Percentiles rank a stretch among this genome's conserved stretches.
Conservation (phyloP, 2,797 vertebrate genomes). For the Triplophysa bombifrons region DNA sequence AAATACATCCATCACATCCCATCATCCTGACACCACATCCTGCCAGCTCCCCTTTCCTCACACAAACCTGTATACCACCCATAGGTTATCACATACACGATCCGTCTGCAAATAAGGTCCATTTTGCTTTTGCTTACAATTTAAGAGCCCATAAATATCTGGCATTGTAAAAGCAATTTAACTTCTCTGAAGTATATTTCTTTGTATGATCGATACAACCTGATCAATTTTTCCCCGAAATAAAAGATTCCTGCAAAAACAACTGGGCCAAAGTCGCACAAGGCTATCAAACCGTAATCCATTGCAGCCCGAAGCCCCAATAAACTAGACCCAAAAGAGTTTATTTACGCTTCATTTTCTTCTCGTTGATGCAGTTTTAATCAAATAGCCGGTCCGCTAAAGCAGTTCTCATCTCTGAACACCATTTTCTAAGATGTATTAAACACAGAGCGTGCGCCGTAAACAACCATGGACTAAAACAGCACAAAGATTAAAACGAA, state of each 20-base stretch:
- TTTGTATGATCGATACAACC: slow-evolving; percentile 50
- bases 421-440: slow-evolving; percentile 9
- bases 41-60: slow-evolving; percentile 72
- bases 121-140: slow-evolving; percentile 8
- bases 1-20: slow-evolving; percentile 81
- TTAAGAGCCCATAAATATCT: slow-evolving; percentile 23
- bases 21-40: slow-evolving; percentile 74
- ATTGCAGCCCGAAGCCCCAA: slow-evolving; percentile 13
- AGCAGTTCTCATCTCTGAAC: not conserved
- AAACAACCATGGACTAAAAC: slow-evolving; percentile 19
- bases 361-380: slow-evolving; percentile 21
- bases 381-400: slow-evolving; percentile 15
- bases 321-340: slow-evolving; percentile 22
- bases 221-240: slow-evolving; percentile 36
- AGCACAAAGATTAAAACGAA: not conserved
- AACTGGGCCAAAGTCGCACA: slow-evolving; percentile 34
- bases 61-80: not conserved
- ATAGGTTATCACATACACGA: not conserved
- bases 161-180: slow-evolving; percentile 32
- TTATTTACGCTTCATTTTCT: slow-evolving; percentile 32
- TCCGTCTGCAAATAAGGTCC: slow-evolving; percentile 12
- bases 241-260: slow-evolving; percentile 35
- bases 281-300: slow-evolving; percentile 43
- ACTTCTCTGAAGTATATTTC: slow-evolving; percentile 39
- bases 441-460: not conserved